Percentiles rank a stretch among this genome's conserved stretches.
These are phyloP conservation scores for Eublepharis macularius DNA, from an alignment of 2,113 vertebrate species.

Conservation along the genomic window DNA sequence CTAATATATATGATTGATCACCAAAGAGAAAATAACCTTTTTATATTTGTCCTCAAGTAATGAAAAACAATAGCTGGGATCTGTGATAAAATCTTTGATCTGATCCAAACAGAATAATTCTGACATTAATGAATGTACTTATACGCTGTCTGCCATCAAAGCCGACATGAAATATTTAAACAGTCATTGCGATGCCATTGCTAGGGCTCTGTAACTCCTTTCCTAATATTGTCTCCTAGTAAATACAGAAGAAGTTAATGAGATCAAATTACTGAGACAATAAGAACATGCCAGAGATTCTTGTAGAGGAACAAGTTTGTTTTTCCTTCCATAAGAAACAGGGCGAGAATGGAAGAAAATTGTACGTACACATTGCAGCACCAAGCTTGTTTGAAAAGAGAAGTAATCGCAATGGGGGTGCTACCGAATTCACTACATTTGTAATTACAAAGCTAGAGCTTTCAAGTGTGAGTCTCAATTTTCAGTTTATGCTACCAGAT, in stretches of 20 bases:
- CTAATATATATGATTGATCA: conserved; percentile 16
- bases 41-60: conserved; percentile 9
- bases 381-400: not conserved
- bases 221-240: not conserved
- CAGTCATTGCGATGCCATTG: not conserved
- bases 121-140: conserved; percentile 32
- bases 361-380: not conserved
- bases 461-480: not conserved
- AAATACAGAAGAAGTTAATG: conserved; percentile 3
- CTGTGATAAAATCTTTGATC: conserved; percentile 30
- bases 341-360: not conserved
- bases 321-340: not conserved
- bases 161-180: conserved; percentile 36
- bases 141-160: not conserved
- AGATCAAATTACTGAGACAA: conserved; percentile 15
- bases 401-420: not conserved
- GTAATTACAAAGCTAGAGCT: not conserved
- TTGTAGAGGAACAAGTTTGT: not conserved
- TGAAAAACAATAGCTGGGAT: conserved; percentile 15
- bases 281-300: conserved; percentile 7
- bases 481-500: not conserved
- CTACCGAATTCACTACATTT: not conserved
- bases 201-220: not conserved
- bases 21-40: conserved; percentile 3
- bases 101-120: conserved; percentile 25